A percentile compares a stretch with the other conserved stretches of the same genome.
Evolutionary conservation across 2,797 vertebrate species (phyloP).

Genomic region (Melanotaenia pygmaea): DNA sequence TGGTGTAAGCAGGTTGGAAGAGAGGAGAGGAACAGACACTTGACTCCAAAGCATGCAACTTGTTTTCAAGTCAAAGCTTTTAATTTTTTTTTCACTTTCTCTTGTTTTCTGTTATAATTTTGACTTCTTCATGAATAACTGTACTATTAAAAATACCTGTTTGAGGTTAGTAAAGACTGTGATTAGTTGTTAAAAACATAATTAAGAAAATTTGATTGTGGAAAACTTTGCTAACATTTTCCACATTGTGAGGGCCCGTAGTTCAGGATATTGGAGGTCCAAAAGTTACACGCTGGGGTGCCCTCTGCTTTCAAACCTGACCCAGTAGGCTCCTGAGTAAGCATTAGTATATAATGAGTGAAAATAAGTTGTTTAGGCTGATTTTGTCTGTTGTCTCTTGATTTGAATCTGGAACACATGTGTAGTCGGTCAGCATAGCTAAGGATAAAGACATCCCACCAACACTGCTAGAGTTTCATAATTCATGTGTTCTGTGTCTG

Average conservation of each 20-base stretch:
- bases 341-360: not conserved
- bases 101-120: not conserved
- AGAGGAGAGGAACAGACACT: not conserved
- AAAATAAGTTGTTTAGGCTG: no score
- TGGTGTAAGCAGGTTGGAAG: no score
- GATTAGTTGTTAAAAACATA: no score
- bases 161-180: no score
- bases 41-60: not conserved
- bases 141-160: no score
- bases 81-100: not conserved
- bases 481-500: no score
- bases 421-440: not conserved
- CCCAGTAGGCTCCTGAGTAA: not conserved
- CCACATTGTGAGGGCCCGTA: not conserved
- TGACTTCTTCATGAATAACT: not conserved
- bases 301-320: not conserved
- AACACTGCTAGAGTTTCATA: no score
- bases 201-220: no score
- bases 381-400: not conserved
- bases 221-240: not conserved
- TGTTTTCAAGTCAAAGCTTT: no score
- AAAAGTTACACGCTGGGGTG: not conserved
- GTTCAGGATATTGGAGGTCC: not conserved
- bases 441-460: conserved; percentile 6
- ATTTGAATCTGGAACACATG: conserved; percentile 1